These are phyloP conservation scores for Lutraria lutraria DNA, from an alignment of 2,888 invertebrate genomes.

Conservation along the genomic window DNA sequence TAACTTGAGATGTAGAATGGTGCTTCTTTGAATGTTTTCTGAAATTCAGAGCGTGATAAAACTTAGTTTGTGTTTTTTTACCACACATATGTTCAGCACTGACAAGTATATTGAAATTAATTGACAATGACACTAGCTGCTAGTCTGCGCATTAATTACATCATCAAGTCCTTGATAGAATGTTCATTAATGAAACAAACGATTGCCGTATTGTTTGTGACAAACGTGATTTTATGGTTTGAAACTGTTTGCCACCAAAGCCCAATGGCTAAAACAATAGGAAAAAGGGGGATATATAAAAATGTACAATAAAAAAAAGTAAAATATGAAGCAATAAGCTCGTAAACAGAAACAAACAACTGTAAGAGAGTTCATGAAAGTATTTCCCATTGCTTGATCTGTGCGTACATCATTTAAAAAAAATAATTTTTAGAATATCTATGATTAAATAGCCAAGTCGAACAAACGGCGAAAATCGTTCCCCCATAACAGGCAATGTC, in stretches of 20 bases:
- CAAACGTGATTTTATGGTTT: background rate
- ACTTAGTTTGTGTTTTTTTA: background rate
- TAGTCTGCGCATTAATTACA: background rate
- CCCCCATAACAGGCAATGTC: too few relatives aligned
- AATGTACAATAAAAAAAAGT: too few relatives aligned
- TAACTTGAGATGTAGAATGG: background rate
- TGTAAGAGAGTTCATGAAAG: conserved; percentile 52
- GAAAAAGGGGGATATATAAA: too few relatives aligned
- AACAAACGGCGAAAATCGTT: too few relatives aligned
- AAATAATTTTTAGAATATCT: too few relatives aligned
- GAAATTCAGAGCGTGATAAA: conserved; percentile 21
- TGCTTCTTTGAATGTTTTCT: background rate
- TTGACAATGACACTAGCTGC: background rate
- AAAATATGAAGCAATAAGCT: too few relatives aligned
- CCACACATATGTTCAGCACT: background rate
- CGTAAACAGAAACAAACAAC: too few relatives aligned
- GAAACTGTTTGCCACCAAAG: conserved; percentile 15
- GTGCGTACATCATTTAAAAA: conserved; percentile 33
- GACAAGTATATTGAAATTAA: background rate
- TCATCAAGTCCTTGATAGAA: background rate
- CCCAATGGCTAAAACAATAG: conserved; percentile 19
- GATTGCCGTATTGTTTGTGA: background rate
- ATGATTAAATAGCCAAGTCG: too few relatives aligned
- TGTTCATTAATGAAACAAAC: background rate
- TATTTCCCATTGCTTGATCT: conserved; percentile 46